Conservation (phyloP, 2,797 vertebrate genomes). For the Hybognathus amarus region DNA sequence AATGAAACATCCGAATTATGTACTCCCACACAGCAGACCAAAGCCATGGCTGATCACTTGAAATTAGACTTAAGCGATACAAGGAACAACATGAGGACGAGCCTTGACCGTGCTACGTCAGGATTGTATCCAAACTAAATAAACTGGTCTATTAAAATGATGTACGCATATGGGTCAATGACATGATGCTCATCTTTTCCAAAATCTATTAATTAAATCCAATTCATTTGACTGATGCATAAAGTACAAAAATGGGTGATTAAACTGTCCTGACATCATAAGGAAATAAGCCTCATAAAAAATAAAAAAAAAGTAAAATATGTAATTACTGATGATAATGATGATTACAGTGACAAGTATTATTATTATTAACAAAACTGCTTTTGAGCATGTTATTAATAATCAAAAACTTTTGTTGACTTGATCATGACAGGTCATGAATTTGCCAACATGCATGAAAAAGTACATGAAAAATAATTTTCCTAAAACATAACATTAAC, state of each 20-base stretch:
- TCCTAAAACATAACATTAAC: background rate
- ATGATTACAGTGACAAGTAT: background rate
- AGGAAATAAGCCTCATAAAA: background rate
- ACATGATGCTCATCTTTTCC: background rate
- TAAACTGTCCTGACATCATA: background rate
- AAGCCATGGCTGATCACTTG: constrained; percentile 52
- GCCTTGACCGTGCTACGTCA: background rate
- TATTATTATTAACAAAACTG: background rate
- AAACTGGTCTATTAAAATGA: background rate
- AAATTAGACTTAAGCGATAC: constrained; percentile 54
- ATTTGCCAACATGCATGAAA: background rate
- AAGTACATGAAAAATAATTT: background rate
- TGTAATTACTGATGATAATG: background rate
- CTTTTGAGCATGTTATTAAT: background rate
- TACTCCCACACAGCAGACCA: constrained; percentile 57
- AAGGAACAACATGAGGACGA: constrained; percentile 18
- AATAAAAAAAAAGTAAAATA: no score
- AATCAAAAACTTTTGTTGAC: background rate
- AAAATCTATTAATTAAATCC: background rate
- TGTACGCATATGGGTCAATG: background rate
- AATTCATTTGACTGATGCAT: background rate
- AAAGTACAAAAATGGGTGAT: background rate
- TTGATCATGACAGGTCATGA: background rate
- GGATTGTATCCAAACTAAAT: constrained; percentile 6
- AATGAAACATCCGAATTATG: constrained; percentile 63